Base-by-base conservation (phyloP, 2,888 invertebrate genomes). In the Agrochola lychnidis region DNA sequence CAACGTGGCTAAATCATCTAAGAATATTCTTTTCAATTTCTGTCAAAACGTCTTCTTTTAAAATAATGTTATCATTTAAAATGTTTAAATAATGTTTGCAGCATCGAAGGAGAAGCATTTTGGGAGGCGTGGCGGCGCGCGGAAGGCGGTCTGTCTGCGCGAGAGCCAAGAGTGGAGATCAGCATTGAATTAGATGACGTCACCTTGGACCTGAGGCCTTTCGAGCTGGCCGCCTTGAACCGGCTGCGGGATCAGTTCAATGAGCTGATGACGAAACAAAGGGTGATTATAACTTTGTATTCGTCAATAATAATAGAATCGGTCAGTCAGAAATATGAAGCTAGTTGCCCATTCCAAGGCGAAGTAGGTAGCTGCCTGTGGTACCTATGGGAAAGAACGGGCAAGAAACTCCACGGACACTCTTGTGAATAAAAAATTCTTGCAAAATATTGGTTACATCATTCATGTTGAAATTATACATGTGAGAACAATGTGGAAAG, bases 81-180 rank as follows among this genome's bases (percentile, higher is more conserved):
- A 14, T 48, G 1, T n/a, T 53, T 16, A 16, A 22, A n/a, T 70
- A 22, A 48, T 22, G 4, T 73, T 10, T 7, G 6, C 59, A 96
- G 96, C 0, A 53, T 86, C n/a, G 89, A 92, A 42, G 10, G 92
- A 22, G 92, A 94, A 59, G 94, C 93, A 4, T 84, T 78, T 0
- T 96, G 96, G 96, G 95, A 96, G 69, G 88, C 93, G 10, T 96
- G 96, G 95, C 91, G 93, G 0, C 93, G 93, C 19, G 87, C 88
- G 0, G 95, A 95, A 66, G 91, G 91, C 0, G 92, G 91, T 0
- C 9, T 75, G 0, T 69, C 86, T 0, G 86, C 90, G 0, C 85
- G 74, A 5, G 90, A 92, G 45, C 94, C 96, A 0, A 84, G 88
- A 0, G 78, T 94, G 4, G 88, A 89, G 6, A 61, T 91, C 7